Percentiles rank a stretch among this genome's conserved stretches.
Conservation (phyloP, 2,888 invertebrate genomes). For the Drosophila quinaria region DNA sequence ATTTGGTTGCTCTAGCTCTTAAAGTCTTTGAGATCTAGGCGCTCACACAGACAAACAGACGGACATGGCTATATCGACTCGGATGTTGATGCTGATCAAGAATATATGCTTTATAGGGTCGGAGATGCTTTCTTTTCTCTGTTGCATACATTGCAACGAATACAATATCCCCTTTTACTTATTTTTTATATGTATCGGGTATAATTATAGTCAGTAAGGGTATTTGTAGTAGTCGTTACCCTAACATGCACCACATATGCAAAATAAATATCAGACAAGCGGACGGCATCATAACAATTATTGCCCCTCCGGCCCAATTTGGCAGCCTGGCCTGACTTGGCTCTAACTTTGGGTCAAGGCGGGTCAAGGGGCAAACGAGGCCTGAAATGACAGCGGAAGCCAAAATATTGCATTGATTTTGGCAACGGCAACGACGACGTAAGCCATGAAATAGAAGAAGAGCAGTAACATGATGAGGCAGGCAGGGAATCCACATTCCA, state of each 20-base stretch:
- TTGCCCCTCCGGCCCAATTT: constrained; percentile 73
- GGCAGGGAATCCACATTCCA: background rate
- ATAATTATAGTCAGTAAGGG: too few relatives aligned
- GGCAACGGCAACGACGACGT: constrained; percentile 68
- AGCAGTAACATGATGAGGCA: constrained; percentile 33
- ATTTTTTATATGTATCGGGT: too few relatives aligned
- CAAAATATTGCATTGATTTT: constrained; percentile 77
- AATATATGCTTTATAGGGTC: too few relatives aligned
- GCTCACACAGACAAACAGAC: too few relatives aligned
- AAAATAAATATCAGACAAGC: constrained; percentile 77
- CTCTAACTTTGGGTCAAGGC: constrained; percentile 1
- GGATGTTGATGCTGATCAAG: too few relatives aligned
- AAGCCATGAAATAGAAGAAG: constrained; percentile 67
- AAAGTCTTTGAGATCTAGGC: too few relatives aligned
- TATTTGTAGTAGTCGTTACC: constrained; percentile 34
- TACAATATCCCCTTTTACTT: too few relatives aligned
- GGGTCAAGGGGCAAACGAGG: background rate
- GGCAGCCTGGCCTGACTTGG: constrained; percentile 25
- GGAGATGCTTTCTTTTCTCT: too few relatives aligned
- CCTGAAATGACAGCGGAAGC: constrained; percentile 66
- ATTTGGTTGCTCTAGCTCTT: too few relatives aligned
- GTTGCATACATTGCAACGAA: too few relatives aligned
- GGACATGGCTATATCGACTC: too few relatives aligned
- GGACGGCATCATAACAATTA: constrained; percentile 80
- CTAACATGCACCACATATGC: constrained; percentile 67